Evolutionary conservation across 2,888 invertebrate species (phyloP), one percentile per base, ranked within the genome.

Genomic region (Dicycla oo): DNA sequence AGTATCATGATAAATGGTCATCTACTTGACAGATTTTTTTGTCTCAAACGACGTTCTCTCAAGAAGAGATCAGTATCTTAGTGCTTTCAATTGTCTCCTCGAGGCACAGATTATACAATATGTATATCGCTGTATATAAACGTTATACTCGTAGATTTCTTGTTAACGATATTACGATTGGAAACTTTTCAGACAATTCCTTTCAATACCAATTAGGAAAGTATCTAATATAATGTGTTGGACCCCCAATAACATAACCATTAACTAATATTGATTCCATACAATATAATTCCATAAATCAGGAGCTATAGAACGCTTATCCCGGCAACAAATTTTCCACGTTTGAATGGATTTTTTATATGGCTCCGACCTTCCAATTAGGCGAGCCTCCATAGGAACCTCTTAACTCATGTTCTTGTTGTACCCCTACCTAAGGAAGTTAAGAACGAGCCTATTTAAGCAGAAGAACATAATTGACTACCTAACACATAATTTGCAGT

Each of bases 301-400:
- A 75, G 62, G 20, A 65, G 70, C 54, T 72, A 84, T 57, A 62
- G 70, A 82, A 81, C 79, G 80, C 74, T 87, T 85, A 86, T 87
- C 83, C 86, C 76, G 75, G 75, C 56, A 75, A 73, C 84, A 86
- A 85, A 85, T 84, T 88, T 88, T 88, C 81, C 82, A 86, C 87
- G 88, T 88, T 83, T 88, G 89, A 89, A 89, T 88, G 69, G 87
- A 82, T 85, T 89, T 91, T 90, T 88, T 89, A 87, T 86, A 83
- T 85, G 85, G 87, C 83, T 86, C 86, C 87, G 87, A 88, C 90
- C 88, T 88, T 89, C 91, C 91, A 93, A 92, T 92, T 92, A 93
- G 85, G 86, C 86, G 76, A 83, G 84, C 83, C 83, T 88, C 88
- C 87, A 88, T 88, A 85, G 84, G 82, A 88, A 86, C 83, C 81